Evolutionary conservation across 1,140 invertebrate species (phyloP), one percentile per base, ranked within the genome.

Genomic region (Xylocopa sonorina): DNA sequence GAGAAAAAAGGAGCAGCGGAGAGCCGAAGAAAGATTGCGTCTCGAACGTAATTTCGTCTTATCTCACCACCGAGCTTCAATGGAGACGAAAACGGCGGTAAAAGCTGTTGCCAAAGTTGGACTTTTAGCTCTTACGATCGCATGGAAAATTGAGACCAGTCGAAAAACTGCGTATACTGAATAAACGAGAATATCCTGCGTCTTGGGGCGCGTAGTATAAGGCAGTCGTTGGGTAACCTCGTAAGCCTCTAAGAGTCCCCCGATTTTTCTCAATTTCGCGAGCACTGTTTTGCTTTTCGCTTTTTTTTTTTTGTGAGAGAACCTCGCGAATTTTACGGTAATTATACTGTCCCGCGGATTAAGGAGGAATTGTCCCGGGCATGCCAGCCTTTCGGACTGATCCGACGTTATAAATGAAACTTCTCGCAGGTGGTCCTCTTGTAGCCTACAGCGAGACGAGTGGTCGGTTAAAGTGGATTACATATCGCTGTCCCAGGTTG

Each of bases 401-500:
- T 55, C 62, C 62, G 21, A 41, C 43, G 27, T 81, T 79, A 69
- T 63, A 80, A 82, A 80, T 80, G 71, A 80, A 80, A 66, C 41
- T 68, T 43, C 48, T 80, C 69, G 69, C 77, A 73, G 80, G 75
- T 58, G 75, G 67, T 50, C 73, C 69, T 72, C 55, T 63, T 50
- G 16, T n/a, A 72, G 57, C 48, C 69, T 48, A 72, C 41, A 24
- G 29, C 34, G 24, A 51, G 75, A 66, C 34, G 69, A 64, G 76
- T 32, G 41, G 38, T 53, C n/a, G 57, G 73, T 66, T 80, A 84
- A 84, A 90, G 83, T 89, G 88, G 88, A 90, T 90, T 89, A 89
- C 88, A 86, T 88, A 88, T 88, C 86, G 87, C 87, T 83, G 82
- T 83, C 84, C 84, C 71, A 82, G 83, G 71, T 72, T 80, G 86